Percentiles rank a stretch among this genome's conserved stretches.
phyloP scores from a whole-genome alignment of 2,113 vertebrate genomes.

The Oophaga pumilio region DNA sequence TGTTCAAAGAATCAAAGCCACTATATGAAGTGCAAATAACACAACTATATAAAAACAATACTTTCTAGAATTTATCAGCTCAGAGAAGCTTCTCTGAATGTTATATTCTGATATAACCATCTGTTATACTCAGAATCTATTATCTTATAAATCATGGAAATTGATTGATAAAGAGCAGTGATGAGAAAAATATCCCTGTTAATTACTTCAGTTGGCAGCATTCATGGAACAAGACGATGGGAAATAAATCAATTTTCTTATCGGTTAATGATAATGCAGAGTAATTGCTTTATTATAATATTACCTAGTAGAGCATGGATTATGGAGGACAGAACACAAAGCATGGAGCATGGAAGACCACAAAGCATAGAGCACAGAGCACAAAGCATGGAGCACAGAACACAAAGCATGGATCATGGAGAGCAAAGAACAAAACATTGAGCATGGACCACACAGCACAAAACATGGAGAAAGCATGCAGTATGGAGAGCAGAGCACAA shows the following conservation, averaged over 20 bases:
- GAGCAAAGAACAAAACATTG: no score
- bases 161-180: slow-evolving; percentile 4
- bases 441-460: neutral
- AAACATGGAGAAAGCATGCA: no score
- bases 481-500: no score
- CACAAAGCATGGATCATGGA: no score
- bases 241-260: slow-evolving; percentile 31
- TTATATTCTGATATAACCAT: neutral
- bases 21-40: no score
- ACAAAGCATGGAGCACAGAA: neutral
- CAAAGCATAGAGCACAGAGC: neutral
- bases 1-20: no score
- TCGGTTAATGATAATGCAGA: slow-evolving; percentile 37
- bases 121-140: neutral
- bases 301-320: neutral
- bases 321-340: neutral
- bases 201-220: slow-evolving; percentile 38
- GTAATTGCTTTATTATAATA: slow-evolving; percentile 34
- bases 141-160: neutral
- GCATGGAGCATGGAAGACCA: neutral
- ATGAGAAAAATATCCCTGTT: slow-evolving; percentile 23
- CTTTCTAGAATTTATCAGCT: neutral
- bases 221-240: slow-evolving; percentile 31
- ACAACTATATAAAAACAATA: neutral
- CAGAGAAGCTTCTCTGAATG: neutral